These are phyloP conservation scores for Orbicella faveolata DNA, from an alignment of 64 coral and sea anemone species.

Conservation along the genomic window DNA sequence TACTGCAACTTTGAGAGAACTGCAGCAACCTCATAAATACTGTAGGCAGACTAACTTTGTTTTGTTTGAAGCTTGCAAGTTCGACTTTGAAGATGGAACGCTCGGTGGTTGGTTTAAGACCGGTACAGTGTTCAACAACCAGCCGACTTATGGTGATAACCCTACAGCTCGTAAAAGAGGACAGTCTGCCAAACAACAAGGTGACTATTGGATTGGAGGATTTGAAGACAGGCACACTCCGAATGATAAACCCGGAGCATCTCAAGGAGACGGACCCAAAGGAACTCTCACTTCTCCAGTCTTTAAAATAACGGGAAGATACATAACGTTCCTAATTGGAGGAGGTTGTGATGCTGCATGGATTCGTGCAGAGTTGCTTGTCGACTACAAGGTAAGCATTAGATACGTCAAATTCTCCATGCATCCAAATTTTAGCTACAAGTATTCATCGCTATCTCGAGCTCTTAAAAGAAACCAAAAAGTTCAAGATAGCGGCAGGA, in stretches of 20 bases:
- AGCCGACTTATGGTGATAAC: conserved; percentile 33
- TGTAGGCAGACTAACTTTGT: too few species aligned
- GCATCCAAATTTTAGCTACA: too few species aligned
- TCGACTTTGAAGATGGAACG: conserved; percentile 42
- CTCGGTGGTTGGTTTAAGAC: background rate
- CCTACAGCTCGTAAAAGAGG: background rate
- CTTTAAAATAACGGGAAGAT: conserved; percentile 26
- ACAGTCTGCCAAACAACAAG: background rate
- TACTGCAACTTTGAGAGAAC: too few species aligned
- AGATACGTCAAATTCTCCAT: too few species aligned
- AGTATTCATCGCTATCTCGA: too few species aligned
- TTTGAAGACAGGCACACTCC: background rate
- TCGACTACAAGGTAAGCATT: background rate
- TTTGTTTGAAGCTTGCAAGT: background rate
- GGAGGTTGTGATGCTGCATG: conserved; percentile 36
- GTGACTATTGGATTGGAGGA: conserved; percentile 34
- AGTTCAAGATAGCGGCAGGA: too few species aligned
- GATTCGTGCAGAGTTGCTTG: conserved; percentile 42
- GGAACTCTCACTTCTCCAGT: conserved; percentile 44
- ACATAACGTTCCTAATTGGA: conserved; percentile 49
- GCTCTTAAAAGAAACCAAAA: too few species aligned
- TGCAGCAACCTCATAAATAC: too few species aligned
- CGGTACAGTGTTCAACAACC: conserved; percentile 7
- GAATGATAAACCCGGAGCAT: background rate
- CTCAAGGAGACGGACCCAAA: conserved; percentile 20